Conservation (phyloP, 2,113 vertebrate species). For the Romanogobio albipinnatus region DNA sequence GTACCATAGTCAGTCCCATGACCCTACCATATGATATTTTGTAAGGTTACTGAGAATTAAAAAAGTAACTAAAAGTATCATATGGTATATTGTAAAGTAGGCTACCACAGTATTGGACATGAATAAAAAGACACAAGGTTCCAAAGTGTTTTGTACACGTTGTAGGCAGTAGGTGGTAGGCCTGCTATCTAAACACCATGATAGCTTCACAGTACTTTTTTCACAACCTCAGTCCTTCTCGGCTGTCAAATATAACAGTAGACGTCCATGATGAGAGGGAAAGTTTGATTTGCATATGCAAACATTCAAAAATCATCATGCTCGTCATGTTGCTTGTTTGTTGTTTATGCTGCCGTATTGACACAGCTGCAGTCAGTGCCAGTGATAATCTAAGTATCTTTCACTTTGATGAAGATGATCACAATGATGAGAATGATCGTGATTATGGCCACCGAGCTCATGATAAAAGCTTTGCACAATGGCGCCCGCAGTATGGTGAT, state of each 20-base stretch:
- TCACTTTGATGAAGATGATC: conserved; percentile 56
- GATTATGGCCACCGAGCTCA: conserved; percentile 57
- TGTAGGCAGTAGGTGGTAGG: neutral
- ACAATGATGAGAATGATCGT: conserved; percentile 63
- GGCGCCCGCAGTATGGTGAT: conserved; percentile 58
- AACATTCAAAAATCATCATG: neutral
- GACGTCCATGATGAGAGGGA: neutral
- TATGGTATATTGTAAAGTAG: neutral
- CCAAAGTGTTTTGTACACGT: neutral
- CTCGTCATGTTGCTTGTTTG: neutral
- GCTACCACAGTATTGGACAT: neutral
- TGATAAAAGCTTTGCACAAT: conserved; percentile 47
- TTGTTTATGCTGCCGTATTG: neutral
- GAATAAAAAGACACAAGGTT: neutral
- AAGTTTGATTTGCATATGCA: conserved; percentile 39
- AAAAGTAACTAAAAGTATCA: neutral
- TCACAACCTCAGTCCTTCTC: neutral
- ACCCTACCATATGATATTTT: too few species aligned
- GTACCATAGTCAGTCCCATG: too few species aligned
- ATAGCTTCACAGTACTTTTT: neutral
- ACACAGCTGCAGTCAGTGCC: neutral
- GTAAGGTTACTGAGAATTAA: too few species aligned
- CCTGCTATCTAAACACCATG: neutral
- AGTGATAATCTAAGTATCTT: neutral
- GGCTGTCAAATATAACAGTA: conserved; percentile 18